Conservation (phyloP, 1,140 invertebrate genomes). For the Drosophila sulfurigaster region DNA sequence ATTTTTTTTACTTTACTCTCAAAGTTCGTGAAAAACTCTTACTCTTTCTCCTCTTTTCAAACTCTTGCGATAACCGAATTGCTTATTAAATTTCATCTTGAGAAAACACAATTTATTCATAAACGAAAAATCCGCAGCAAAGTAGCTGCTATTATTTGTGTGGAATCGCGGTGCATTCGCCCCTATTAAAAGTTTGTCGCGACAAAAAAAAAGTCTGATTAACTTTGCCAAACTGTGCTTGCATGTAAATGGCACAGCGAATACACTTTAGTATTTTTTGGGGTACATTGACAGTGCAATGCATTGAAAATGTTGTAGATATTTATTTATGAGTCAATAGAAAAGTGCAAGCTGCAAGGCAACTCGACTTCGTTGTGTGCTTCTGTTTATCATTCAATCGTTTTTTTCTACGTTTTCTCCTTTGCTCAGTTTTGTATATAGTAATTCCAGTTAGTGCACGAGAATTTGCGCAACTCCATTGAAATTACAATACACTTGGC, state of each 20-base stretch:
- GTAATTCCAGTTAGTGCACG: constrained; percentile 39
- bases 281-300: background rate
- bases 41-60: background rate
- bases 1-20: background rate
- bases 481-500: constrained; percentile 64
- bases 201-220: constrained; percentile 54
- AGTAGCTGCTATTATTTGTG: constrained; percentile 39
- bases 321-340: background rate
- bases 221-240: constrained; percentile 52
- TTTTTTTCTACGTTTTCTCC: background rate
- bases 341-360: background rate
- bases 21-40: background rate
- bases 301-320: background rate
- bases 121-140: constrained; percentile 23
- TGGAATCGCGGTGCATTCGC: constrained; percentile 42
- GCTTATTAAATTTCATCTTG: constrained; percentile 1
- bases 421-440: constrained; percentile 36
- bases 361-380: background rate
- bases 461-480: constrained; percentile 37
- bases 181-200: constrained; percentile 61
- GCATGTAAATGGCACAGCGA: constrained; percentile 18
- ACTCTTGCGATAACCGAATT: background rate
- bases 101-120: constrained; percentile 20
- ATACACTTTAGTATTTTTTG: constrained; percentile 7
- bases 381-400: background rate